Evolutionary conservation across 2,797 vertebrate genomes (phyloP), one percentile per base, ranked within the genome.

Genomic region (Protosalanx chinensis): DNA sequence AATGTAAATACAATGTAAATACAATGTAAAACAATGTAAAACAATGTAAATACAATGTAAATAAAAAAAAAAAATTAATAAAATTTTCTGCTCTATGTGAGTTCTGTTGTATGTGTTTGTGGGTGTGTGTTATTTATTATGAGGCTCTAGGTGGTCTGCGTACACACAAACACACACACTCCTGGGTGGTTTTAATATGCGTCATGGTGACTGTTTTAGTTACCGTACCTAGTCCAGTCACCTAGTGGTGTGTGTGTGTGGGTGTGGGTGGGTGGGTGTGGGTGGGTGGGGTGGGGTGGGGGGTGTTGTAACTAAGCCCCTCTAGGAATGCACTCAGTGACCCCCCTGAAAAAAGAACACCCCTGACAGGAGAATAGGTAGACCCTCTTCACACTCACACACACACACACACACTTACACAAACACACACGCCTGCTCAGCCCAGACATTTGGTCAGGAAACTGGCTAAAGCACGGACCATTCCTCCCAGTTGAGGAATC

Each of bases 391-490:
- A 64, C 12, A 13, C 79, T 74, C 59, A 12, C 79, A 76, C 59
- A 74, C 77, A 63, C 10, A 12, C 79, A 76, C 56, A 74, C 76
- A 59, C 10, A 12, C 79, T 73, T 57, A 29, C 58, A 60, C 58
- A 60, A 27, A 29, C 58, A 27, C 23, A 27, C 23, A 72, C 61
- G 18, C 32, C n/a, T 76, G 59, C 71, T 58, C 72, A 59, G 53
- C 41, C 5, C 49, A 23, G 46, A 37, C 73, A 71, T 79, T 82
- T 82, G 79, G 72, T 72, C 71, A 35, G 53, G 85, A 72, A 82
- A 85, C 83, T 78, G 77, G 76, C 79, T 68, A 73, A 65, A 57
- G n/a, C 27, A 70, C 64, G 81, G 79, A 88, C 65, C 61, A 79
- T 75, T 59, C 68, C 69, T 70, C 57, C 70, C 30, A 56, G 20